Evolutionary conservation across 2,888 invertebrate species (phyloP).

Genomic region (Liopterus haemorrhoidalis): DNA sequence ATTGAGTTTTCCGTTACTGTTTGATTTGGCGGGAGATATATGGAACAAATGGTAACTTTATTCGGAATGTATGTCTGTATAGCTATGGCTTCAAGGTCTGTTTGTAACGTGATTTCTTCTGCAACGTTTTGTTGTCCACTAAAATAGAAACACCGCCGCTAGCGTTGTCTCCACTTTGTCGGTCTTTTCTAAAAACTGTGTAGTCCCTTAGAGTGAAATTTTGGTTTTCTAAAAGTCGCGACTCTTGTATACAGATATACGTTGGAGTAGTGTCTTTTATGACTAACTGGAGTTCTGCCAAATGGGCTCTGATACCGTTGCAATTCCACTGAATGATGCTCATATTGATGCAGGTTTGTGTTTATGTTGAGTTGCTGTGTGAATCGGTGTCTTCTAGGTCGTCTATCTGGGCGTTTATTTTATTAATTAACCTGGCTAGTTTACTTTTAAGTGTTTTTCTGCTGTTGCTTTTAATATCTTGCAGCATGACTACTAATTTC

Average conservation of each 20-base stretch:
- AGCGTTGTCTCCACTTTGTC: background rate
- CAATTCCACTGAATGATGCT: slow-evolving; percentile 1
- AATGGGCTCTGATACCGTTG: slow-evolving; percentile 1
- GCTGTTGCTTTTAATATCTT: no score
- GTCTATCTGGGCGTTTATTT: no score
- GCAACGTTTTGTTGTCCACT: background rate
- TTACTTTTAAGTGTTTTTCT: no score
- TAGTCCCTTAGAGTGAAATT: no score
- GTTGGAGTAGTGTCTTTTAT: background rate
- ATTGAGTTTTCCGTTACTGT: background rate
- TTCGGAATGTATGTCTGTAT: background rate
- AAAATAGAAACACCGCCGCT: slow-evolving; percentile 6
- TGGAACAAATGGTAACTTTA: background rate
- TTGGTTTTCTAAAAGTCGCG: no score
- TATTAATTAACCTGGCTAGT: no score
- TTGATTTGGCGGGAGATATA: slow-evolving; percentile 1
- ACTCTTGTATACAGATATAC: background rate
- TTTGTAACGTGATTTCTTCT: background rate
- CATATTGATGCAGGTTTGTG: no score
- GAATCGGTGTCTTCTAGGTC: no score
- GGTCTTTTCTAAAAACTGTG: slow-evolving; percentile 2
- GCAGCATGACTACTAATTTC: no score
- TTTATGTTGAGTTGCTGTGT: no score
- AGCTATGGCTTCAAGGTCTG: slow-evolving; percentile 1
- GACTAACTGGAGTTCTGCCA: background rate